Evolutionary conservation across 2,888 invertebrate species (phyloP).

Genomic region (Halictus quadricinctus): DNA sequence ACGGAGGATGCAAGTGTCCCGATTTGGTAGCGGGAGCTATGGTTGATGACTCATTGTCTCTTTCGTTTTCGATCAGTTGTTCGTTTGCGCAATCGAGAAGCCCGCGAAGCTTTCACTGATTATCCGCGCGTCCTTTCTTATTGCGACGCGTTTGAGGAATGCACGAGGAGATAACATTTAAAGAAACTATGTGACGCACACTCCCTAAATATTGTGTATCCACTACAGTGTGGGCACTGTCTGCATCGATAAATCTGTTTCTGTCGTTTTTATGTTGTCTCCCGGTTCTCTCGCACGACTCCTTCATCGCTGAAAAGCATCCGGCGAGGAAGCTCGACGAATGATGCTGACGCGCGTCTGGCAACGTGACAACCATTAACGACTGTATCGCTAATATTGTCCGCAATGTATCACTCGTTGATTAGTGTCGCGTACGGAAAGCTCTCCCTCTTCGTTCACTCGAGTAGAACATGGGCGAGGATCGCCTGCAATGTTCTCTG

Average conservation of each 20-base stretch:
- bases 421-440: neutral
- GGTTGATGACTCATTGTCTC: conserved; percentile 60
- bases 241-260: conserved; percentile 58
- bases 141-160: neutral
- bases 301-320: conserved; percentile 27
- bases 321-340: conserved; percentile 40
- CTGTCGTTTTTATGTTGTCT: conserved; percentile 54
- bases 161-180: neutral
- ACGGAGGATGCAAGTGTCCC: conserved; percentile 62
- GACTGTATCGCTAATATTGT: conserved; percentile 39
- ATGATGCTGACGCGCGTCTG: conserved; percentile 53
- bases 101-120: neutral
- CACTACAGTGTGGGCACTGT: conserved; percentile 39
- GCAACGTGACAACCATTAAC: conserved; percentile 63
- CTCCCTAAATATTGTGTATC: conserved; percentile 41
- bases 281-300: conserved; percentile 20
- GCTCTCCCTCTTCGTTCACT: neutral
- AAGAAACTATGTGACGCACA: conserved; percentile 3
- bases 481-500: neutral
- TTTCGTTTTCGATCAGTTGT: conserved; percentile 28
- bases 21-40: conserved; percentile 62
- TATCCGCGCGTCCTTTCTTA: neutral
- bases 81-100: neutral
- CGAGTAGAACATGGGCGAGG: neutral
- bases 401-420: conserved; percentile 28